A percentile compares a stretch with the other conserved stretches of the same genome.
phyloP scores from a whole-genome alignment of 1,140 invertebrate species.

The Xylocopa sonorina region DNA sequence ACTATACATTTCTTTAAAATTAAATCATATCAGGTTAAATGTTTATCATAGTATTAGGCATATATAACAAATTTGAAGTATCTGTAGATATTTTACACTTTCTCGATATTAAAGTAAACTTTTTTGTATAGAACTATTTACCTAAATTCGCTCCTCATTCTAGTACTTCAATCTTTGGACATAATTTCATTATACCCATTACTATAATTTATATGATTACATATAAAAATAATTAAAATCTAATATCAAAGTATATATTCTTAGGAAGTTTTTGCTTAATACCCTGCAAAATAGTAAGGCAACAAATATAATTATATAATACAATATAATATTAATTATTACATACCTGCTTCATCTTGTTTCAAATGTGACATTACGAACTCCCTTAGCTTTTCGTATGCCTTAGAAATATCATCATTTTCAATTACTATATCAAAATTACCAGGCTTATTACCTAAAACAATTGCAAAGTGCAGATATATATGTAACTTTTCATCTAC shows the following conservation, averaged over 20 bases:
- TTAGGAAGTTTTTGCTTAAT: conserved; percentile 3
- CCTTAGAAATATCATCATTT: conserved; percentile 95
- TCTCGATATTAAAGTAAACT: conserved; percentile 1
- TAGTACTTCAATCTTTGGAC: too few relatives aligned
- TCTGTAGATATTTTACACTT: conserved; percentile 14
- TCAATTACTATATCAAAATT: conserved; percentile 95
- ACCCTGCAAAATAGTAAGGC: conserved; percentile 24
- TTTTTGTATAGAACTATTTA: conserved; percentile 27
- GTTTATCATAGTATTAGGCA: not conserved
- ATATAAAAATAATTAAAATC: conserved; percentile 42
- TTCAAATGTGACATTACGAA: conserved; percentile 51
- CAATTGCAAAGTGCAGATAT: not conserved
- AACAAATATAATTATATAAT: not conserved
- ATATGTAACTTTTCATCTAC: not conserved
- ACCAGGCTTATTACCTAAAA: conserved; percentile 86
- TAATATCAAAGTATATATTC: not conserved
- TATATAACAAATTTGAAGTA: not conserved
- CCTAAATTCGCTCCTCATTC: not conserved
- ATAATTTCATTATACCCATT: not conserved
- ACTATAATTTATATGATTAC: not conserved
- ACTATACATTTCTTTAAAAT: not conserved
- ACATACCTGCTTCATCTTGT: conserved; percentile 32
- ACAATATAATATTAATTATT: not conserved
- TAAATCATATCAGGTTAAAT: conserved; percentile 1
- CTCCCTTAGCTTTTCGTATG: conserved; percentile 90